Conservation (phyloP, 2,797 vertebrate species). For the Bradypus variegatus region DNA sequence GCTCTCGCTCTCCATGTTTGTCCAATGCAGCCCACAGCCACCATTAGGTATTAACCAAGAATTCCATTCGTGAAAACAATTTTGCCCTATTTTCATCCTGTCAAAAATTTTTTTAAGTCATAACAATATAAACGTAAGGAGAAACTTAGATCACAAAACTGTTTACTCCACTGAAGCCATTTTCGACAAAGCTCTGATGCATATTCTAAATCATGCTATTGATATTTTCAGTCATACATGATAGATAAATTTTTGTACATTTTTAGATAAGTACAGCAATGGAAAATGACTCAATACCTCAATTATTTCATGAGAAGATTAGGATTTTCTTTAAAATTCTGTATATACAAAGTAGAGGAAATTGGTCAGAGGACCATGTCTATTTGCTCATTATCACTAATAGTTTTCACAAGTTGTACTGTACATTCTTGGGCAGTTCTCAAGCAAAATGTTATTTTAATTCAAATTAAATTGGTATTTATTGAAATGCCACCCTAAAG, state of each 20-base stretch:
- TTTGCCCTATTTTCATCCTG: background rate
- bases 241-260: background rate
- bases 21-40: background rate
- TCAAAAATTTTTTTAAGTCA: slow-evolving; percentile 17
- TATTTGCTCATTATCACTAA: background rate
- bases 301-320: background rate
- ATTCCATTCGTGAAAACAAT: background rate
- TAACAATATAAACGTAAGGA: background rate
- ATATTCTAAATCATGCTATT: background rate
- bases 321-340: slow-evolving; percentile 28
- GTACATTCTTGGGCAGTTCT: background rate
- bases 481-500: background rate
- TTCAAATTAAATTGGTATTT: slow-evolving; percentile 6
- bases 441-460: slow-evolving; percentile 30
- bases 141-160: background rate
- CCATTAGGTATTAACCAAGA: background rate
- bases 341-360: background rate
- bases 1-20: background rate
- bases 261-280: slow-evolving; percentile 5
- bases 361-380: background rate
- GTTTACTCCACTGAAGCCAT: background rate
- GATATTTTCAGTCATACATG: background rate
- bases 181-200: background rate
- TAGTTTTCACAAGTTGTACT: background rate
- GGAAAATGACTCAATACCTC: background rate